phyloP scores from a whole-genome alignment of 1,140 invertebrate genomes.

The Phthorimaea operculella region DNA sequence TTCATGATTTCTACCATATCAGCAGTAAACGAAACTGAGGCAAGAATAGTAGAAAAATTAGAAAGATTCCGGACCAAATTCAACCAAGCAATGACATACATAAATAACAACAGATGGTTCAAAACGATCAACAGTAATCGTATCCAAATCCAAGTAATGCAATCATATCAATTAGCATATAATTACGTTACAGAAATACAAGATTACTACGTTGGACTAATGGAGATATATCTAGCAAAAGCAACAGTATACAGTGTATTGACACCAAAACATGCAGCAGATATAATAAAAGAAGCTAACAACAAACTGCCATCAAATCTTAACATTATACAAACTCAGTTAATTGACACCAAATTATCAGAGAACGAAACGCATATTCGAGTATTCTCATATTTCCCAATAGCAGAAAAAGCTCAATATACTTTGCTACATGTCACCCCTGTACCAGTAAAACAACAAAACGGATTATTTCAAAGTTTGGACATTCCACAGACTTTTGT shows the following conservation, averaged over 20 bases:
- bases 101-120: constrained; percentile 6
- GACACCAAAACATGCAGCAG: constrained; percentile 1
- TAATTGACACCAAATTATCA: constrained; percentile 8
- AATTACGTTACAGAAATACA: constrained; percentile 3
- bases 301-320: constrained; percentile 10
- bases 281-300: constrained; percentile 6
- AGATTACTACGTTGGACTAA: constrained; percentile 4
- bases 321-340: constrained; percentile 5
- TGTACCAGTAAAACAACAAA: not conserved
- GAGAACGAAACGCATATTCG: constrained; percentile 9
- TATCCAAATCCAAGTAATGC: constrained; percentile 3
- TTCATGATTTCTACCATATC: constrained; percentile 4
- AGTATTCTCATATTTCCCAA: constrained; percentile 8
- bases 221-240: constrained; percentile 6
- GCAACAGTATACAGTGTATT: constrained; percentile 5
- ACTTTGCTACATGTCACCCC: not conserved
- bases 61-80: constrained; percentile 4
- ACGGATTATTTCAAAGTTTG: constrained; percentile 3
- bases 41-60: constrained; percentile 1
- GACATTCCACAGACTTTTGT: constrained; percentile 1
- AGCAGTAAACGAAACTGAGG: constrained; percentile 4
- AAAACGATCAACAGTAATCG: not conserved
- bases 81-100: constrained; percentile 5
- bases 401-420: constrained; percentile 6
- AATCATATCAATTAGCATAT: constrained; percentile 3